Base-by-base conservation (phyloP, 2,113 vertebrate species). In the Dicentrarchus labrax region DNA sequence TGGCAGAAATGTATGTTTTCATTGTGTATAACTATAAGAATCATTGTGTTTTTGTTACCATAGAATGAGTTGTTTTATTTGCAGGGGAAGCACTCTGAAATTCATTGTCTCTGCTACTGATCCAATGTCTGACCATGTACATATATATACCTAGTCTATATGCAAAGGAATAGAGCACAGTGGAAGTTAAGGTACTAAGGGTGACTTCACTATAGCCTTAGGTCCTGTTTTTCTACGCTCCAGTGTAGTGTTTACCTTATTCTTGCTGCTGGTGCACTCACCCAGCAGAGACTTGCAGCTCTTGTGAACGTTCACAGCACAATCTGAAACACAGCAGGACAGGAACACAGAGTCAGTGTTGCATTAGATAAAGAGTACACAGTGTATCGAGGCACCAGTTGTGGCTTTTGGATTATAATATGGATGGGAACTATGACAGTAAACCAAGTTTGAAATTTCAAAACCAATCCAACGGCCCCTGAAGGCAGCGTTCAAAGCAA, bases 261-360 rank as follows among this genome's bases (percentile, higher is more conserved):
- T 92, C 91, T 91, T 97, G 91, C 53, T 86, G 93, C 93, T 96
- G 92, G 94, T 96, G 92, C 97, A 98, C 93, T 98, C 97, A 59
- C 96, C 92, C 89, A 97, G 92, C 70, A 98, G 95, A 83, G 83
- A 95, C 94, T 89, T 97, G 93, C 97, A 98, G 95, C 92, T 97
- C 94, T 96, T 98, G 91, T 98, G 97, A 91, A 98, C 97, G 62
- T 97, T 97, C 87, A 97, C 96, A 22, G 95, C 96, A 86, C 97
- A 98, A 84, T 98, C 97, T 98, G 95, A 68, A 92, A 91, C 78
- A 86, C 62, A 90, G 61, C 78, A 84, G 80, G 47, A 87, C 65
- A 86, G 72, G 36, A 88, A 71, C 50, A 70, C 22, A 66, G 54
- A 70, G 78, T 89, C 56, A 74, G 61, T 45, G 71, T 64, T 39